Conservation (phyloP, 2,113 vertebrate species). For the Noturus placidus region DNA sequence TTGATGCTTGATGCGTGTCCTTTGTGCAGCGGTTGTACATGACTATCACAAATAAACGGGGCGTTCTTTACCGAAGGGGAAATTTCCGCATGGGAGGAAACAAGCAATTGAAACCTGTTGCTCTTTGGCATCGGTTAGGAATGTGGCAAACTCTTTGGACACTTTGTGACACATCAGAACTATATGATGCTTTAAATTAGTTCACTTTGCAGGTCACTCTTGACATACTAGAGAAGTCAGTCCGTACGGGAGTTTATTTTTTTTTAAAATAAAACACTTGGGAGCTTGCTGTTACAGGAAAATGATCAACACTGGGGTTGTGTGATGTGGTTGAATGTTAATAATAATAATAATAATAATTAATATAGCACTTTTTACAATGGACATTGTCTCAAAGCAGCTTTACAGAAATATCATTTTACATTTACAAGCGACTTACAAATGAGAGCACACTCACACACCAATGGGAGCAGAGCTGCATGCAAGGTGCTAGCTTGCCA, state of each 20-base stretch:
- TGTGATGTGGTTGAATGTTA: not conserved
- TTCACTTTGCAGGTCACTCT: not conserved
- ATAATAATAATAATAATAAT: too few relatives aligned
- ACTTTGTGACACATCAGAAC: not conserved
- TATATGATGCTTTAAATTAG: not conserved
- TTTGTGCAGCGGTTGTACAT: not conserved
- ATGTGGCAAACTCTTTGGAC: not conserved
- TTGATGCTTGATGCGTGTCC: slow-evolving; percentile 13
- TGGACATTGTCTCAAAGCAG: too few relatives aligned
- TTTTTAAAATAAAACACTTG: too few relatives aligned
- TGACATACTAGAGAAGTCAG: not conserved
- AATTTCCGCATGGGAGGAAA: not conserved
- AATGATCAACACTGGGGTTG: not conserved
- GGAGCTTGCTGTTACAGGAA: not conserved
- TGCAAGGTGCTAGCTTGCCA: too few relatives aligned
- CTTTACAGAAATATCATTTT: too few relatives aligned
- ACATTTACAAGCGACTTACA: too few relatives aligned
- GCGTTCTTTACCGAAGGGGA: not conserved
- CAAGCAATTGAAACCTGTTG: not conserved
- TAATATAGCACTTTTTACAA: too few relatives aligned
- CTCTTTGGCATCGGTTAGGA: not conserved
- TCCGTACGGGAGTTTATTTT: too few relatives aligned
- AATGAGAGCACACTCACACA: too few relatives aligned
- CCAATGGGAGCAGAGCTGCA: too few relatives aligned
- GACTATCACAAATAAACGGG: not conserved